Evolutionary conservation across 2,797 vertebrate species (phyloP), one percentile per base, ranked within the genome.

Genomic region (Microctenopoma stevenorrisi): DNA sequence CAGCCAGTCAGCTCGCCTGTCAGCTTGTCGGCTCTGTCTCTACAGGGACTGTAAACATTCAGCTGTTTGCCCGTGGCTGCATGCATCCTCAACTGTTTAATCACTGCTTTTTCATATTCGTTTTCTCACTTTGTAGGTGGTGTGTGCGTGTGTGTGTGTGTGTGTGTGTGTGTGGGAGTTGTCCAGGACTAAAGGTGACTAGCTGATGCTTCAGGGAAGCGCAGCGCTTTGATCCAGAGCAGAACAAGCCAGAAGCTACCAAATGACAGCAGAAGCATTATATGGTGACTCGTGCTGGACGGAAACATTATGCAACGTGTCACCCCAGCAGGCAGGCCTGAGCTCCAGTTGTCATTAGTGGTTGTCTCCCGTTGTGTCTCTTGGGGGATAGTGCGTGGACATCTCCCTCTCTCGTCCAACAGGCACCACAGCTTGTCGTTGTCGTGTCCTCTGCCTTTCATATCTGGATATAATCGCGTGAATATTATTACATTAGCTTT

Each of bases 311-410:
- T 74, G 70, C 74, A 52, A 73, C 79, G 72, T 81, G 84, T 82
- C 80, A 70, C 79, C 78, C 52, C 83, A 75, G 81, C 86, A 86
- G 83, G 78, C 76, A 65, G 83, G 76, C 74, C 62, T 69, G 57
- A 84, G 78, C 67, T 76, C 76, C 78, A 80, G 66, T 78, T 80
- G 82, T 81, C 85, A 85, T 89, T 84, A 82, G 81, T 63, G 84
- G 54, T 57, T 51, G 72, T 82, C 58, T 82, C 82, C 84, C 69
- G 79, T 84, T 76, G 78, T 78, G 76, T 76, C 73, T 83, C 63
- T 70, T 38, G 53, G 83, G 80, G 78, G 46, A 86, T 77, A 68
- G 70, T 76, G 74, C 22, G 10, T n/a, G 48, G 64, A 72, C 48
- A 55, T 70, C 76, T 78, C 63, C 51, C 47, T 62, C 43, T 66